phyloP scores from a whole-genome alignment of 23 tunicate genomes.

The Pegea sp. region DNA sequence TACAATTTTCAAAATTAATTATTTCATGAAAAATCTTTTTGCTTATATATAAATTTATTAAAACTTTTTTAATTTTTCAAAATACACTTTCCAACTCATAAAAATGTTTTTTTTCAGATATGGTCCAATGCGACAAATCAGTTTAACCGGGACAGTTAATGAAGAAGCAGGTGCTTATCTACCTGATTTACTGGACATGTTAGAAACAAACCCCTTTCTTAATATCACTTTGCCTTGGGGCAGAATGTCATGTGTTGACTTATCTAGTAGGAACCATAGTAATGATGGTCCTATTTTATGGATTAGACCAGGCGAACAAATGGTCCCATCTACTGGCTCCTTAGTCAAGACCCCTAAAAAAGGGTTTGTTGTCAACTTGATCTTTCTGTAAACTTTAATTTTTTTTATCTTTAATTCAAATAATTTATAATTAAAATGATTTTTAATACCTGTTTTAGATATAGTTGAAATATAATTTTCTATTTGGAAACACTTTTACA shows the following conservation, averaged over 20 bases:
- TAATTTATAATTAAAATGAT: too few relatives aligned
- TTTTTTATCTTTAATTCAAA: too few relatives aligned
- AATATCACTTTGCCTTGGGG: slow-evolving; percentile 85
- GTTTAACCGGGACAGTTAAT: slow-evolving; percentile 66
- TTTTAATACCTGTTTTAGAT: too few relatives aligned
- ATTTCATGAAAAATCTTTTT: not conserved
- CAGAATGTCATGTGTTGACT: slow-evolving; percentile 49
- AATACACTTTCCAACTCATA: too few relatives aligned
- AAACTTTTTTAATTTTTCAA: too few relatives aligned
- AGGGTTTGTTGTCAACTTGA: too few relatives aligned
- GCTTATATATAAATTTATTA: not conserved
- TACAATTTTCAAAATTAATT: not conserved
- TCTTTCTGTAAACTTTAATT: too few relatives aligned
- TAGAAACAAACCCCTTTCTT: slow-evolving; percentile 60
- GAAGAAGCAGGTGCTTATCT: slow-evolving; percentile 82
- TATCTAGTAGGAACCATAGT: slow-evolving; percentile 33
- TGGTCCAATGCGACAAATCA: slow-evolving; percentile 90
- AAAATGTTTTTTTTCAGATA: too few relatives aligned
- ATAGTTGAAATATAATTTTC: too few relatives aligned
- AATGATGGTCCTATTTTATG: slow-evolving; percentile 94
- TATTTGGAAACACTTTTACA: too few relatives aligned
- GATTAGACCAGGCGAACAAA: slow-evolving; percentile 96
- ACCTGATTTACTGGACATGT: slow-evolving; percentile 61
- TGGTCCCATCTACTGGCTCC: slow-evolving; percentile 76
- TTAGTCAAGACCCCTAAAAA: slow-evolving; percentile 22